Percentiles rank a stretch among this genome's conserved stretches.
phyloP scores from a whole-genome alignment of 2,113 vertebrate species.

The Plotosus lineatus region DNA sequence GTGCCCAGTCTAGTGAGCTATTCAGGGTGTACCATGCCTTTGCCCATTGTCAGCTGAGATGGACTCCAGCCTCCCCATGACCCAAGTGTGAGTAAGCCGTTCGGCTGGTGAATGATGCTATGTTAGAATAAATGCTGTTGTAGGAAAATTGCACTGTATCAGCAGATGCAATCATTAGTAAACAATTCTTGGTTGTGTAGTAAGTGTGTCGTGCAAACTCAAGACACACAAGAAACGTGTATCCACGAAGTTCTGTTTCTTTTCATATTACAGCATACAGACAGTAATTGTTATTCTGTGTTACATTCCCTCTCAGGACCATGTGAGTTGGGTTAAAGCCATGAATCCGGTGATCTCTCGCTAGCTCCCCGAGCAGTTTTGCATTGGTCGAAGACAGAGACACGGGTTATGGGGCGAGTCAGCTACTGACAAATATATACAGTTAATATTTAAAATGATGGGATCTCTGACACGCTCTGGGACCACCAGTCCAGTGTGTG shows the following conservation, averaged over 20 bases:
- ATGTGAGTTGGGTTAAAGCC: conserved; percentile 72
- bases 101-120: no score
- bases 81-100: no score
- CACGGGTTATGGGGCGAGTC: not conserved
- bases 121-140: no score
- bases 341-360: conserved; percentile 63
- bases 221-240: not conserved
- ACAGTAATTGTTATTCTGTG: not conserved
- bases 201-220: no score
- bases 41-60: no score
- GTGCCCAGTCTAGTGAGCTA: no score
- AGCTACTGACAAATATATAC: conserved; percentile 16
- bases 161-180: no score
- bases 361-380: conserved; percentile 36
- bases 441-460: conserved; percentile 58
- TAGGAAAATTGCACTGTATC: not conserved
- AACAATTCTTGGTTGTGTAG: no score
- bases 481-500: conserved; percentile 2
- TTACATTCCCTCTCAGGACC: conserved; percentile 47
- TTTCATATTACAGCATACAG: not conserved
- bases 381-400: conserved; percentile 33
- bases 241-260: not conserved
- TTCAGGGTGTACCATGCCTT: no score
- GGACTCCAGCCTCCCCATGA: no score
- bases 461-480: conserved; percentile 40